A percentile compares a stretch with the other conserved stretches of the same genome.
Evolutionary conservation across 2,797 vertebrate genomes (phyloP).

Genomic region (Acipenser transmontanus): DNA sequence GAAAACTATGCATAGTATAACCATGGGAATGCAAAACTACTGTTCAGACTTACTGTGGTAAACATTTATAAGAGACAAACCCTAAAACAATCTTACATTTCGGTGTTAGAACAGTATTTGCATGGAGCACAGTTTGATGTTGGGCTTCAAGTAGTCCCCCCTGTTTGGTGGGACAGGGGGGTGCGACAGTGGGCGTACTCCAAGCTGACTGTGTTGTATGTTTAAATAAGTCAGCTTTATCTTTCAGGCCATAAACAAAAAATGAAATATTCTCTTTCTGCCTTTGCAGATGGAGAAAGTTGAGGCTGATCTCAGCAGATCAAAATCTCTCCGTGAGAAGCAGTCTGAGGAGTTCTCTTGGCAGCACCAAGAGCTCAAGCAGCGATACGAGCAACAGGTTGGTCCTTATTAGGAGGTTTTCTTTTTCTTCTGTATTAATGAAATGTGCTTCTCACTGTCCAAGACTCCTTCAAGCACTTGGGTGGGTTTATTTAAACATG

Average conservation of each 20-base stretch:
- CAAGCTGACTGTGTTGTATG: not conserved
- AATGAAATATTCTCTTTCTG: conserved; percentile 59
- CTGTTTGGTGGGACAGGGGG: not conserved
- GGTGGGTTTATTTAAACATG: conserved; percentile 11
- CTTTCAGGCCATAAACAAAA: conserved; percentile 7
- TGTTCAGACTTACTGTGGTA: no score
- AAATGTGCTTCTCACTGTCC: conserved; percentile 13
- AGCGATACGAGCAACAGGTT: conserved; percentile 83
- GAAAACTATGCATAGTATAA: no score
- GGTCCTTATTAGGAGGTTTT: conserved; percentile 35
- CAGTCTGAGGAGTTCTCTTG: conserved; percentile 78
- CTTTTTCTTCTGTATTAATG: conserved; percentile 25
- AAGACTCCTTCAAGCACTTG: not conserved
- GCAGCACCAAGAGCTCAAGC: conserved; percentile 72
- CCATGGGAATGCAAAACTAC: no score
- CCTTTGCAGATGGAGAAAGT: conserved; percentile 81
- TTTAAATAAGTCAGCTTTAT: conserved; percentile 12
- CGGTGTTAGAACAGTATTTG: not conserved
- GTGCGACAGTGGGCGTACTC: not conserved
- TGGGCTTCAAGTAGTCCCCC: not conserved
- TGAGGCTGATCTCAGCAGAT: conserved; percentile 77
- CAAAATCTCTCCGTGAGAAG: conserved; percentile 80
- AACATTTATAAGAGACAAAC: no score
- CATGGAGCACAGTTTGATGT: not conserved
- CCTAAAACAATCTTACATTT: no score